These are phyloP conservation scores for Calephelis perditalis DNA, from an alignment of 2,888 invertebrate species.

Conservation along the genomic window DNA sequence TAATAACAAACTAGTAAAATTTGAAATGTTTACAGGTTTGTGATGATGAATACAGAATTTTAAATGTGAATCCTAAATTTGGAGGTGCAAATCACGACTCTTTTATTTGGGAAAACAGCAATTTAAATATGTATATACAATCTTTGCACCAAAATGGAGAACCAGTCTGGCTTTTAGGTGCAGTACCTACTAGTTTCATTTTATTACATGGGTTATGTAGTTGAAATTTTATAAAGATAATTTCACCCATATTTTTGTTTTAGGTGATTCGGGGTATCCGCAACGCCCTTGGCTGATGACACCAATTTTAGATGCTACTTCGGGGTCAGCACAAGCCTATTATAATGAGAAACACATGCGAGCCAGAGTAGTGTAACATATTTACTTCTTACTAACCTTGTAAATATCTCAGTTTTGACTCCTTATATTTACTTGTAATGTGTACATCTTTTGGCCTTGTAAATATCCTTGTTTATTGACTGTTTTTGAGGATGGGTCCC, in stretches of 20 bases:
- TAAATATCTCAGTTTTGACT: no score
- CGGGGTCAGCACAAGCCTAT: slow-evolving; percentile 2
- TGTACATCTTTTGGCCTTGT: no score
- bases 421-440: no score
- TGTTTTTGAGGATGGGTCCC: no score
- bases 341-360: slow-evolving; percentile 16
- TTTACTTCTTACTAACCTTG: no score
- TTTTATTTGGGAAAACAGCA: slow-evolving; percentile 27
- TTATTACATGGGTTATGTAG: background rate
- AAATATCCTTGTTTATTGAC: no score
- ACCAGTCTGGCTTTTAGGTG: slow-evolving; percentile 22
- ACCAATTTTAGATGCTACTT: slow-evolving; percentile 19
- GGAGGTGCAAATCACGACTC: slow-evolving; percentile 27
- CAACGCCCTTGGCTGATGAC: slow-evolving; percentile 29
- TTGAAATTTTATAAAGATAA: background rate
- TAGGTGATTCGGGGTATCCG: slow-evolving; percentile 23
- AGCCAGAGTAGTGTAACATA: no score
- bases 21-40: slow-evolving; percentile 19
- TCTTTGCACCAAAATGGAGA: slow-evolving; percentile 21
- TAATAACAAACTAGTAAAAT: no score
- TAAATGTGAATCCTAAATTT: slow-evolving; percentile 24
- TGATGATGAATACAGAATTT: slow-evolving; percentile 21
- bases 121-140: slow-evolving; percentile 21
- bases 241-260: slow-evolving; percentile 4
- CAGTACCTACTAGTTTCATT: background rate